Conservation (phyloP, 1,140 invertebrate species). For the Zaprionus ornatus region DNA sequence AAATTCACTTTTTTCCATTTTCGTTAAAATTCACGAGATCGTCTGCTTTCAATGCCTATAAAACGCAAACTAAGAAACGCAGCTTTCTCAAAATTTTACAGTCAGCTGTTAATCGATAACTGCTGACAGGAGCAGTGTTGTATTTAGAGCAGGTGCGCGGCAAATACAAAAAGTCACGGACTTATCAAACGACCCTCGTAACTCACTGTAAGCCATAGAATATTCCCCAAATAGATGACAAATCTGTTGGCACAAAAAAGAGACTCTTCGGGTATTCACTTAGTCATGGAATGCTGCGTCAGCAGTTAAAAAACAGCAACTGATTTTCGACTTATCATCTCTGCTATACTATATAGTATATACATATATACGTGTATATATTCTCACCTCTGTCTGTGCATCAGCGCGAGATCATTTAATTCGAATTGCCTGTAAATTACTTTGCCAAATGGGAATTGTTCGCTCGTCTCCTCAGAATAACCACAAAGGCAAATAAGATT, state of each 20-base stretch:
- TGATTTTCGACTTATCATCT: conserved; percentile 20
- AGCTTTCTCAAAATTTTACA: no score
- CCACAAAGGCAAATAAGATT: conserved; percentile 20
- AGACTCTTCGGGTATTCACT: conserved; percentile 13
- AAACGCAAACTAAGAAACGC: no score
- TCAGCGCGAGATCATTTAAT: conserved; percentile 33
- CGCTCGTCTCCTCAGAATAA: conserved; percentile 1
- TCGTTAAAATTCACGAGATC: no score
- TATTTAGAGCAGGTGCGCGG: no score
- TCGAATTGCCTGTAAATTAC: conserved; percentile 43
- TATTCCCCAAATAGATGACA: conserved; percentile 13
- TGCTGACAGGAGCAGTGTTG: no score
- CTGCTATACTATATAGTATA: not conserved
- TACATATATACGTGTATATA: conserved; percentile 8
- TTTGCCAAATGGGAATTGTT: conserved; percentile 31
- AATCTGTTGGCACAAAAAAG: not conserved
- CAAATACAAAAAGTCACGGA: no score
- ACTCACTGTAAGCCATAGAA: not conserved
- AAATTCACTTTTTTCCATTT: no score
- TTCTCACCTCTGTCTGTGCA: conserved; percentile 9
- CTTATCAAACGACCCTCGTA: no score
- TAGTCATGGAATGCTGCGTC: conserved; percentile 21
- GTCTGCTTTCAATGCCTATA: no score
- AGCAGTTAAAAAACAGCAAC: conserved; percentile 19
- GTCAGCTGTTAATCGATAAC: no score